Conservation (phyloP, 2,113 vertebrate species). For the Platycercus adscitus region DNA sequence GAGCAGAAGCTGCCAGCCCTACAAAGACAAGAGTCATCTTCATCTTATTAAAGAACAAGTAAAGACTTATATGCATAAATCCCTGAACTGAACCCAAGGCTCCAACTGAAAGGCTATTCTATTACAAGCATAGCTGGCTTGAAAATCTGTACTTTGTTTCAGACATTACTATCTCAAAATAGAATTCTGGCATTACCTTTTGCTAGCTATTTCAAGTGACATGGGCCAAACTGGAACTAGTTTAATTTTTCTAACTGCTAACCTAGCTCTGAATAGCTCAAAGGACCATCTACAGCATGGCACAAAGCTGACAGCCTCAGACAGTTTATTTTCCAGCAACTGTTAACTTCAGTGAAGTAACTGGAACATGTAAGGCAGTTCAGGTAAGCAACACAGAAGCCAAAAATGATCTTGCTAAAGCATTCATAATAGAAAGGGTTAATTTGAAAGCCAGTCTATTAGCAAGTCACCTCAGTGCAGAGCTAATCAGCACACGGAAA, state of each 20-base stretch:
- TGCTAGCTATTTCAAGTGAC: not conserved
- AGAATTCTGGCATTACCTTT: conserved; percentile 12
- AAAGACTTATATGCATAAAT: not conserved
- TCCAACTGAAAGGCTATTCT: not conserved
- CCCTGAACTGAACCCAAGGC: not conserved
- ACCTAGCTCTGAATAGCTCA: not conserved
- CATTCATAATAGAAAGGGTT: not conserved
- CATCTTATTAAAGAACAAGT: not conserved
- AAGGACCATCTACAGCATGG: not conserved
- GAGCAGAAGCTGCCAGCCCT: not conserved
- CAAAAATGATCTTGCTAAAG: not conserved
- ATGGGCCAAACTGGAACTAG: not conserved
- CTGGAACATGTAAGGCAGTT: not conserved
- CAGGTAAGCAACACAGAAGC: not conserved
- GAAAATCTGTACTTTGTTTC: conserved; percentile 8
- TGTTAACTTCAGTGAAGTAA: not conserved
- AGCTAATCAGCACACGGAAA: not conserved
- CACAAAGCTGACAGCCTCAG: not conserved
- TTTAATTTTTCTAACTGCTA: conserved; percentile 19
- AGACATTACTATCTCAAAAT: not conserved
- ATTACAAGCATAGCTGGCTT: not conserved
- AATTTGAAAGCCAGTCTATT: not conserved
- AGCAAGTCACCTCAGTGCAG: not conserved
- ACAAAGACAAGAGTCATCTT: not conserved
- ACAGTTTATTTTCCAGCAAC: not conserved